These are phyloP conservation scores for Origma solitaria DNA, from an alignment of 2,113 vertebrate species.

Conservation along the genomic window DNA sequence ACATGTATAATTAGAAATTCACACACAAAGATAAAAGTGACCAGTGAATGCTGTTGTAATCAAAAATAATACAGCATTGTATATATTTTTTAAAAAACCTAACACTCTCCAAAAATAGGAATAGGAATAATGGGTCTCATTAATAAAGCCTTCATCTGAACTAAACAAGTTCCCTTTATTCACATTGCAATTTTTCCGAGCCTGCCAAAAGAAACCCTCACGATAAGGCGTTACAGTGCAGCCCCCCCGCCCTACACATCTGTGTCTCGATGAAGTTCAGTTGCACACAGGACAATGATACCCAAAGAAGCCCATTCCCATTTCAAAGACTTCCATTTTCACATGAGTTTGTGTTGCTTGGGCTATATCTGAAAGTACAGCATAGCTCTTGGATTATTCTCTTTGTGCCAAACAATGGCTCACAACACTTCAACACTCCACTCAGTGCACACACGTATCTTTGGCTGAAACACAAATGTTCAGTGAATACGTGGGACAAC, in stretches of 20 bases:
- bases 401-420: background rate
- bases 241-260: background rate
- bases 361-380: background rate
- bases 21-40: conserved; percentile 60
- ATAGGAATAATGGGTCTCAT: conserved; percentile 52
- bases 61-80: conserved; percentile 59
- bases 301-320: conserved; percentile 8
- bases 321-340: conserved; percentile 9
- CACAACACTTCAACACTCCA: background rate
- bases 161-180: conserved; percentile 64
- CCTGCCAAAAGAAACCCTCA: conserved; percentile 36
- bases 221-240: background rate
- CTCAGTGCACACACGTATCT: background rate
- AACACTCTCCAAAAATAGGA: conserved; percentile 57
- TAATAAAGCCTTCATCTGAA: conserved; percentile 47
- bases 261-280: background rate
- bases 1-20: conserved; percentile 56
- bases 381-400: background rate
- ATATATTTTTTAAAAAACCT: background rate
- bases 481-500: background rate
- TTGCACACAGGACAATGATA: background rate
- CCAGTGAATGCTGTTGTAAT: conserved; percentile 38
- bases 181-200: conserved; percentile 9
- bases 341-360: background rate
- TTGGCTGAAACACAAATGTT: background rate